phyloP scores from a whole-genome alignment of 2,113 vertebrate species.

The Scortum barcoo region DNA sequence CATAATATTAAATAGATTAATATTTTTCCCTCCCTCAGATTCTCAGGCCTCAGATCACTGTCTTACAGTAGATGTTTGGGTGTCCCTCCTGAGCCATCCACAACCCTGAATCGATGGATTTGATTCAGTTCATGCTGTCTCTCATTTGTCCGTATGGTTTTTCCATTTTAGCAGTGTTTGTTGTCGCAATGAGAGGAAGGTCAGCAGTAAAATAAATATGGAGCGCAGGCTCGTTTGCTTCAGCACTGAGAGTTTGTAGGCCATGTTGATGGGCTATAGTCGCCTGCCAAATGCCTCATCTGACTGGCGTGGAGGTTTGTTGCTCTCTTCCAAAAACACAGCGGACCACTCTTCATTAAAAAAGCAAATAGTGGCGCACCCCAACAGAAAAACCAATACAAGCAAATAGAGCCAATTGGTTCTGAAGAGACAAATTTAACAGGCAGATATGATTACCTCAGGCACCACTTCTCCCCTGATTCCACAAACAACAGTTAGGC shows the following conservation, averaged over 20 bases:
- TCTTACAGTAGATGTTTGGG: background rate
- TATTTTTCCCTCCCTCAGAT: background rate
- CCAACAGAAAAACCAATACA: slow-evolving; percentile 60
- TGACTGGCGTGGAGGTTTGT: slow-evolving; percentile 60
- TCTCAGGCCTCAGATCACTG: background rate
- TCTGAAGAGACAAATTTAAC: slow-evolving; percentile 65
- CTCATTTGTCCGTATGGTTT: slow-evolving; percentile 1
- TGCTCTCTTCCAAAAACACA: slow-evolving; percentile 62
- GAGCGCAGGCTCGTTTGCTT: slow-evolving; percentile 57
- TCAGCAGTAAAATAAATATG: slow-evolving; percentile 63
- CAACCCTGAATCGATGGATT: background rate
- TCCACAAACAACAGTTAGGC: slow-evolving; percentile 74
- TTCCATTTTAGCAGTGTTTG: slow-evolving; percentile 39
- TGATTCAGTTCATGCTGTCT: background rate
- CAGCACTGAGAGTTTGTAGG: slow-evolving; percentile 57
- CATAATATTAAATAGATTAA: background rate
- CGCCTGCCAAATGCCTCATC: slow-evolving; percentile 72
- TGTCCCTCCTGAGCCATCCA: background rate
- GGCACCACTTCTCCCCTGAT: slow-evolving; percentile 61
- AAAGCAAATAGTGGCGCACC: slow-evolving; percentile 53
- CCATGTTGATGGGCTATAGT: slow-evolving; percentile 64
- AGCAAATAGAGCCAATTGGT: slow-evolving; percentile 58
- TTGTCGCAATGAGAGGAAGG: slow-evolving; percentile 51
- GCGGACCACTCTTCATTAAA: slow-evolving; percentile 59
- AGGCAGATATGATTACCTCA: slow-evolving; percentile 73